Conservation (phyloP, 30 jellyfish, hydroid and myxozoan genomes). For the Aurelia sp. region DNA sequence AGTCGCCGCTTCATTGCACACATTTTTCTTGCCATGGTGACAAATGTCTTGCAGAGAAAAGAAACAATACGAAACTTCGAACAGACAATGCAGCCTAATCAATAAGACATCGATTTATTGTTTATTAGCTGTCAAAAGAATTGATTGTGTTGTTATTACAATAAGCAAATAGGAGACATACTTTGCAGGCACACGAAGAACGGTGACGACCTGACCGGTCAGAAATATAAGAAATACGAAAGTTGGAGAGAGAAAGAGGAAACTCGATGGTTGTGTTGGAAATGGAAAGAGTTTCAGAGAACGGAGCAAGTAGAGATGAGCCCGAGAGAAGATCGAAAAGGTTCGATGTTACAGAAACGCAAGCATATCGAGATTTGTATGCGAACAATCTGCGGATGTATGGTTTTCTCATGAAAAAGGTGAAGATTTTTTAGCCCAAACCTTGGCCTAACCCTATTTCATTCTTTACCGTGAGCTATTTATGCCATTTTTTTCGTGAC, state of each 20-base stretch:
- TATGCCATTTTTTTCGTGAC: too few species aligned
- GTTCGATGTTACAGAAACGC: conserved; percentile 80
- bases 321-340: conserved; percentile 28
- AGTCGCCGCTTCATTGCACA: too few species aligned
- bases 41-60: neutral
- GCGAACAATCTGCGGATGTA: conserved; percentile 89
- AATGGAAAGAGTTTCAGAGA: too few species aligned
- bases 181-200: neutral
- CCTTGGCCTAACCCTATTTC: neutral
- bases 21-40: conserved; percentile 16
- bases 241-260: neutral
- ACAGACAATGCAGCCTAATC: conserved; percentile 10
- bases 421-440: neutral
- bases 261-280: neutral
- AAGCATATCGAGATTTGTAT: conserved; percentile 76
- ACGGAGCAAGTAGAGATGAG: neutral
- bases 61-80: neutral
- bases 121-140: conserved; percentile 6
- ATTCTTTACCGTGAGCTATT: too few species aligned
- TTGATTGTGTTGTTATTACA: conserved; percentile 35
- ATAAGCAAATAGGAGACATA: conserved; percentile 12
- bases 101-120: neutral
- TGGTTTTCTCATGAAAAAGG: conserved; percentile 85
- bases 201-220: too few species aligned
- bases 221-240: too few species aligned